phyloP scores from a whole-genome alignment of 2,797 vertebrate genomes.

The Chaenodraco wilsoni region DNA sequence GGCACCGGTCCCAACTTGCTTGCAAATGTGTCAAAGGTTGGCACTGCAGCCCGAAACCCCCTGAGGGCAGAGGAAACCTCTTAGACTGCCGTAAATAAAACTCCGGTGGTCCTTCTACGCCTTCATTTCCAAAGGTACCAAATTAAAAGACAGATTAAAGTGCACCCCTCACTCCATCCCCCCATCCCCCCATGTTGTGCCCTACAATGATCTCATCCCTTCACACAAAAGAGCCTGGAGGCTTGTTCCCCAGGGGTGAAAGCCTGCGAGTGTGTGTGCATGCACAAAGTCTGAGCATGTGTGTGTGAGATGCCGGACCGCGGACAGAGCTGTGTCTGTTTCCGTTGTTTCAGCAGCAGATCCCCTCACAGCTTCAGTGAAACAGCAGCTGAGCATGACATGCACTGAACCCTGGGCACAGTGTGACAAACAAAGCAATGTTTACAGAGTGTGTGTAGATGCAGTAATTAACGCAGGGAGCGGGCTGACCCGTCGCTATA shows the following conservation, averaged over 20 bases:
- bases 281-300: constrained; percentile 5
- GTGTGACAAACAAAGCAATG: constrained; percentile 10
- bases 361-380: constrained; percentile 47
- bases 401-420: not conserved
- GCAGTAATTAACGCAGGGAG: not conserved
- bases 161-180: constrained; percentile 54
- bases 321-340: constrained; percentile 65
- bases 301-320: constrained; percentile 44
- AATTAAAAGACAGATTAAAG: constrained; percentile 27
- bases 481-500: not conserved
- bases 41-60: constrained; percentile 21
- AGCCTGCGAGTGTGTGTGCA: constrained; percentile 37
- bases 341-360: constrained; percentile 50
- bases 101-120: constrained; percentile 20
- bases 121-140: not conserved
- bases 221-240: constrained; percentile 78
- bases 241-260: constrained; percentile 60
- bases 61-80: constrained; percentile 49
- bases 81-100: constrained; percentile 41
- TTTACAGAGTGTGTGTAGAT: not conserved
- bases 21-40: constrained; percentile 49
- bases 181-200: constrained; percentile 50
- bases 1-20: constrained; percentile 57
- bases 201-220: constrained; percentile 74
- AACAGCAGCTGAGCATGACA: constrained; percentile 57